These are phyloP conservation scores for Coracopsis vasa DNA, from an alignment of 2,113 vertebrate species.

Conservation along the genomic window DNA sequence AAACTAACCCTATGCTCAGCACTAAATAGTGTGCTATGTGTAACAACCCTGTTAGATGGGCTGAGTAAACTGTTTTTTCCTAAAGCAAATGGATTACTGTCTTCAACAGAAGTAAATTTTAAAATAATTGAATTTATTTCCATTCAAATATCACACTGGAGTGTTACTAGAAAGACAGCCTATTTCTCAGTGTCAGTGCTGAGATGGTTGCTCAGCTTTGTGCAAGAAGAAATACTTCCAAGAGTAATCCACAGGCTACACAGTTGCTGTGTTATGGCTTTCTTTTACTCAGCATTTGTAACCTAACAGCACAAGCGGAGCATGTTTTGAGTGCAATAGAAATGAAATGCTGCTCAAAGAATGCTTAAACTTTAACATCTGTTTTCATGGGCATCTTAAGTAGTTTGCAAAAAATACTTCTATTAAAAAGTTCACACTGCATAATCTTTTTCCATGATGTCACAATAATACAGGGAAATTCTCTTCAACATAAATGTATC, in stretches of 20 bases:
- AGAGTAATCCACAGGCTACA: fast-evolving
- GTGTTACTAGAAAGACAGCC: not conserved
- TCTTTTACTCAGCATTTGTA: not conserved
- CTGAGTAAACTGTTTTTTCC: not conserved
- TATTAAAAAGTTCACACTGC: not conserved
- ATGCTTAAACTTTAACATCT: not conserved
- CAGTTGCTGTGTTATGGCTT: not conserved
- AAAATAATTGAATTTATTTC: not conserved
- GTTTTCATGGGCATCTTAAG: not conserved
- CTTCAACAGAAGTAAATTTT: not conserved
- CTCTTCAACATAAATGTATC: not conserved
- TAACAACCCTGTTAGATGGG: not conserved
- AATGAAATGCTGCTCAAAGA: not conserved
- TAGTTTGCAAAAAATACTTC: not conserved
- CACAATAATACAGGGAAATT: not conserved
- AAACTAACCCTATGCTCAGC: not conserved
- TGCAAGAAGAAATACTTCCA: not conserved
- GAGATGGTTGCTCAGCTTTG: not conserved
- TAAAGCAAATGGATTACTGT: not conserved
- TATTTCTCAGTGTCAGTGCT: not conserved
- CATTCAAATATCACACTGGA: not conserved
- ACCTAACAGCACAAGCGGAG: not conserved
- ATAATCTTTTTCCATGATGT: not conserved
- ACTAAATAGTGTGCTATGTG: not conserved
- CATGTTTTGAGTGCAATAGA: not conserved